Evolutionary conservation across 2,113 vertebrate genomes (phyloP), one percentile per base, ranked within the genome.

Genomic region (Thalassoma bifasciatum): DNA sequence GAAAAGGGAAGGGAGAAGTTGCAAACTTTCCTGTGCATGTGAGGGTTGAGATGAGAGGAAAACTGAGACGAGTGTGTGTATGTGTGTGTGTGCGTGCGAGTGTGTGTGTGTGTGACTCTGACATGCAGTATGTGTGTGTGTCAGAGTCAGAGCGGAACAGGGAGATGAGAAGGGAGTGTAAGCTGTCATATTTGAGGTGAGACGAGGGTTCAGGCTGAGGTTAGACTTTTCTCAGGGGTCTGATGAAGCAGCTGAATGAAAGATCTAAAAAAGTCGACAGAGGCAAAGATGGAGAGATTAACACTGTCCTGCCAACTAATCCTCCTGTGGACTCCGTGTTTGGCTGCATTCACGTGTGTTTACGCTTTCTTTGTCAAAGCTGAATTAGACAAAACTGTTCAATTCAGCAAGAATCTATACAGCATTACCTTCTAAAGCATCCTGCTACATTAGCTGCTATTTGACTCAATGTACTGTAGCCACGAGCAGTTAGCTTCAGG

Each of bases 111-210:
- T 72, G 57, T 10, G 51, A 19, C 34, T 82, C 34, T 66, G 19
- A 38, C 30, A 44, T 38, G 30, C 49, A 16, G 40, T 71, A 26
- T n/a, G n/a, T n/a, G n/a, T 66, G 54, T 53, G 30, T 63, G 50
- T 40, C 56, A 74, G 72, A 80, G 82, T 19, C 49, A 40, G 59
- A 84, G 71, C 60, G 47, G 75, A 86, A 38, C 69, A 58, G 78
- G 49, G 83, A 85, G 84, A 87, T 88, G 76, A 88, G 89, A 87
- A 81, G 76, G 66, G 71, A 82, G 81, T 79, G 87, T 81, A 82
- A 88, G 88, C 90, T 93, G 91, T 92, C 93, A 93, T 92, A 86
- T 91, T 85, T 82, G 87, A 89, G 86, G 77, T 84, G 81, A 75
- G 65, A 77, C 81, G 82, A 3, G 63, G 88, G 93, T 93, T 94